phyloP scores from a whole-genome alignment of 2,113 vertebrate species.

The Emberiza fucata region DNA sequence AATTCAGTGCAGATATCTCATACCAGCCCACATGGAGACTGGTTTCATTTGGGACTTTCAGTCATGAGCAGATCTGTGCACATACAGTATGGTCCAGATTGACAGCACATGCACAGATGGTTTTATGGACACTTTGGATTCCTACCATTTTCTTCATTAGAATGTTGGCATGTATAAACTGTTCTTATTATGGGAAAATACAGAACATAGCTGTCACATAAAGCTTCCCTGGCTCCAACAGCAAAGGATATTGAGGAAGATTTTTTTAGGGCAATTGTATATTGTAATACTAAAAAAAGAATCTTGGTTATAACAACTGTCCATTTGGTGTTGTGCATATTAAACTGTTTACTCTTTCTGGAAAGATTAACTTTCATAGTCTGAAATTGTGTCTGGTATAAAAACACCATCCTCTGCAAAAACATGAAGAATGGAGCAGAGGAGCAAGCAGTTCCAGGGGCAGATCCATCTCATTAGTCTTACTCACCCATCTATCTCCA shows the following conservation, averaged over 20 bases:
- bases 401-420: background rate
- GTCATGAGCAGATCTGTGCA: background rate
- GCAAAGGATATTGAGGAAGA: background rate
- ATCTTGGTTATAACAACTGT: background rate
- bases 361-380: background rate
- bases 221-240: background rate
- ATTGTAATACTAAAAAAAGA: background rate
- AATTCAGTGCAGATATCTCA: background rate
- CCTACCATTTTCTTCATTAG: conserved; percentile 8
- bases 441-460: background rate
- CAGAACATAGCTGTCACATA: background rate
- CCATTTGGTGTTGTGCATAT: background rate
- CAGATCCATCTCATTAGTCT: background rate
- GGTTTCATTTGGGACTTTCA: background rate
- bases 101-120: background rate
- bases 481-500: background rate
- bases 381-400: background rate
- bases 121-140: background rate
- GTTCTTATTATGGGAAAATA: background rate
- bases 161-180: background rate
- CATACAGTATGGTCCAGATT: background rate
- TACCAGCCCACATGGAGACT: background rate
- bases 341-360: background rate
- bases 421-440: background rate
- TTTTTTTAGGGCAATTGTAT: background rate